Evolutionary conservation across 2,113 vertebrate species (phyloP), one percentile per base, ranked within the genome.

Genomic region (Delphinus delphis): DNA sequence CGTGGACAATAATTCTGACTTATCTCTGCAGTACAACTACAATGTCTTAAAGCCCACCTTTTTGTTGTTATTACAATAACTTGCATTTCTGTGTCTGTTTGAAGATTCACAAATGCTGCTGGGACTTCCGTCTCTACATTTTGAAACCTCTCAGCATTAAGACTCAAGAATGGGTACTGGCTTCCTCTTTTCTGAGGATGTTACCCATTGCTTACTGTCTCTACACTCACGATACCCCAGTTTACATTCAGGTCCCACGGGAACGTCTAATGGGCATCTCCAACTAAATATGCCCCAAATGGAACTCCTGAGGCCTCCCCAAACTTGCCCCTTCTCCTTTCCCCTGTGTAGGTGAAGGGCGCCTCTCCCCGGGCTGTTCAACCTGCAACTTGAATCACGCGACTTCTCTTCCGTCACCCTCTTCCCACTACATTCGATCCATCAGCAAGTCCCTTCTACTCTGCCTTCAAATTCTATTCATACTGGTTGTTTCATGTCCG

Each of bases 211-310:
- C 63, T 55, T 53, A 10, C 58, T 1, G 0, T 26, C 53, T 8
- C 0, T 0, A 11, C 5, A 3, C 2, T 9, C 26, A 0, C 0
- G 12, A 60, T 33, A 38, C 15, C 25, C 18, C 76, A 15, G 1
- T 25, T 10, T 9, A 18, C 31, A 38, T 10, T 13, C 36, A 60
- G 36, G 33, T 67, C 38, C 65, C 36, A 3, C 0, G 0, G 6
- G 15, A 11, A 25, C 13, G 58, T 58, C 65, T 28, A 10, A 33
- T 0, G 1, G 12, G 41, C 47, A 25, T 36, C 86, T 90, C 80
- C 10, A 15, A 68, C 21, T 53, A 14, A 8, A 0, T 8, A 0
- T 4, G 33, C 71, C 63, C 62, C 63, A 26, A 11, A 13, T 17
- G 60, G 33, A 68, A 38, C 38, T 38, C n/a, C 21, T 0, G 0